Base-by-base conservation (phyloP, 1,140 invertebrate species). In the Eupristina koningsbergeri region DNA sequence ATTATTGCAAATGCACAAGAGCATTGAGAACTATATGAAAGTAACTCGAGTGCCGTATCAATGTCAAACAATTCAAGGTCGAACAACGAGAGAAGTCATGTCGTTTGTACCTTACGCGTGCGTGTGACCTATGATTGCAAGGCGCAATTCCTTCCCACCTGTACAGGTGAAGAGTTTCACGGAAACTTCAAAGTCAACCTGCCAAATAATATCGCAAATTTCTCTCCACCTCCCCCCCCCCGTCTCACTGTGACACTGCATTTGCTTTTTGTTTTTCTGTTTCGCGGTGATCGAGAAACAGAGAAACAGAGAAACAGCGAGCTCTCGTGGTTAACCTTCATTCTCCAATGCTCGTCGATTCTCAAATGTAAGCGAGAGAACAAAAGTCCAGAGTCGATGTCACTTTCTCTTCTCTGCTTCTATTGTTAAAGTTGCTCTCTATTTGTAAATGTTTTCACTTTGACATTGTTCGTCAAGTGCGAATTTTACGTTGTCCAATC, bases 301-400 rank as follows among this genome's bases (percentile, higher is more conserved):
- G 53, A 1, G 39, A 73, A 36, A n/a, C n/a, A n/a, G n/a, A n/a
- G n/a, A n/a, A 22, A 26, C 45, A 26, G 19, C 39, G n/a, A n/a
- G 73, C 67, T 71, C 29, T 84, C 80, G 85, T 80, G 81, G 76
- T 80, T 87, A 87, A 67, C 78, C 77, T 76, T 85, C 73, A 86
- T 85, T 86, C 85, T 74, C 78, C 84, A 45, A 45, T n/a, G 53
- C 31, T 31, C 39, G 19, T 34, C 75, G 83, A 19, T 19, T 80
- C 78, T 81, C 71, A 36, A 78, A 45, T 41, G 71, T n/a, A 41
- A 34, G 5, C 17, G 17, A 19, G 26, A 34, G 74, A 76, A 64
- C 58, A 67, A 80, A 69, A 75, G 73, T 26, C 41, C 88, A 34
- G 31, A 13, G 34, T 50, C 50, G 19, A 67, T 79, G 77, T 64